These are phyloP conservation scores for Malacoraja senta DNA, from an alignment of 2,797 vertebrate species.

Conservation along the genomic window DNA sequence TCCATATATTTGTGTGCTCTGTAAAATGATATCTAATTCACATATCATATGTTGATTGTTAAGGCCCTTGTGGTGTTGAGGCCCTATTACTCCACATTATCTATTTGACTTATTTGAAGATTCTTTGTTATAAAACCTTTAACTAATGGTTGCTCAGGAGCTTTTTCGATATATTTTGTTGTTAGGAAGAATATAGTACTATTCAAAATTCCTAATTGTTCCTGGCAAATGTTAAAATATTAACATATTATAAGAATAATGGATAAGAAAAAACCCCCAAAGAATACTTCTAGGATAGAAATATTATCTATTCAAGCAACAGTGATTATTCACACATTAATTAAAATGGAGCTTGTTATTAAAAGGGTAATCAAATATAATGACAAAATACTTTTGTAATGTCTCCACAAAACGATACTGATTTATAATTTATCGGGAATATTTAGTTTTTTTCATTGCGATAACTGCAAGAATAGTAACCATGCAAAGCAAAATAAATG, in stretches of 20 bases:
- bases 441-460: not conserved
- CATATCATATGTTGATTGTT: not conserved
- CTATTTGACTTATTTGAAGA: not conserved
- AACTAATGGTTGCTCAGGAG: not conserved
- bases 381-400: not conserved
- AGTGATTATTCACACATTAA: not conserved
- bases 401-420: not conserved
- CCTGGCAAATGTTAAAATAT: not conserved
- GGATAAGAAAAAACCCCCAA: not conserved
- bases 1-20: not conserved
- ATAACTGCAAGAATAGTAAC: no score
- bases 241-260: not conserved
- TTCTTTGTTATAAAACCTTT: not conserved
- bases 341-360: not conserved
- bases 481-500: not conserved
- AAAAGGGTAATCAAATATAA: not conserved
- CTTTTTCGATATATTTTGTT: not conserved
- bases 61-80: not conserved
- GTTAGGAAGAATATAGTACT: not conserved
- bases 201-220: not conserved
- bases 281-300: not conserved
- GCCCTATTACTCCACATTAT: not conserved
- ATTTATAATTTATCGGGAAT: not conserved
- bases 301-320: not conserved
- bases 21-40: constrained; percentile 6